Percentiles rank a stretch among this genome's conserved stretches.
phyloP scores from a whole-genome alignment of 1,140 invertebrate species.

The Diachasma alloeum region DNA sequence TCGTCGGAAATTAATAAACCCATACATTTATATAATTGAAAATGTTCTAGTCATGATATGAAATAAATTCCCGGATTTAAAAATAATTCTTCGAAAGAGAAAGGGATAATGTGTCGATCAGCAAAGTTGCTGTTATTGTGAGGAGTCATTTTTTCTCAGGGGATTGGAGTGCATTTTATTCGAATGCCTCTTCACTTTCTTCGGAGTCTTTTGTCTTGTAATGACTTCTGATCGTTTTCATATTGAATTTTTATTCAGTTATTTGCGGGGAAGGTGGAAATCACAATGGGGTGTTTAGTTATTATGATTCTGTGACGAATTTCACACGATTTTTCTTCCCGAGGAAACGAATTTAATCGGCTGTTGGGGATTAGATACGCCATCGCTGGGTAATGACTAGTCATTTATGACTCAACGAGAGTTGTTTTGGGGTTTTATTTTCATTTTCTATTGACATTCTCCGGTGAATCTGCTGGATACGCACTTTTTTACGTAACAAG shows the following conservation, averaged over 20 bases:
- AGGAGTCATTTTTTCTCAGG: not conserved
- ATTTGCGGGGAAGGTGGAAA: not conserved
- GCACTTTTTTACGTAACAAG: conserved; percentile 3
- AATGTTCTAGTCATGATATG: too few relatives aligned
- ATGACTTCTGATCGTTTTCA: not conserved
- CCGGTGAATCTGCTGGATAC: not conserved
- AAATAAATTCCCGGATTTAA: not conserved
- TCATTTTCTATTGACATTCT: not conserved
- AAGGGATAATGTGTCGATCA: not conserved
- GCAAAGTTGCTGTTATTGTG: not conserved
- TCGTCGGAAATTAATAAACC: too few relatives aligned
- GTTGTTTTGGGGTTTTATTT: too few relatives aligned
- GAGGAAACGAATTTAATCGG: not conserved
- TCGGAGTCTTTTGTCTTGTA: not conserved
- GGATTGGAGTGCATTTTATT: not conserved
- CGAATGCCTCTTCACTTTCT: not conserved
- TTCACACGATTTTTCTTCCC: not conserved
- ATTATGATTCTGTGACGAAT: not conserved
- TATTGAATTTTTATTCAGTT: not conserved
- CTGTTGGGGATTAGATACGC: not conserved
- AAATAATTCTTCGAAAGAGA: not conserved
- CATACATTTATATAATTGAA: too few relatives aligned
- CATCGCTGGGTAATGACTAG: not conserved
- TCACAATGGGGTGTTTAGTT: not conserved
- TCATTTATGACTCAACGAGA: not conserved